These are phyloP conservation scores for Callosobruchus maculatus DNA, from an alignment of 2,888 invertebrate species.

Conservation along the genomic window DNA sequence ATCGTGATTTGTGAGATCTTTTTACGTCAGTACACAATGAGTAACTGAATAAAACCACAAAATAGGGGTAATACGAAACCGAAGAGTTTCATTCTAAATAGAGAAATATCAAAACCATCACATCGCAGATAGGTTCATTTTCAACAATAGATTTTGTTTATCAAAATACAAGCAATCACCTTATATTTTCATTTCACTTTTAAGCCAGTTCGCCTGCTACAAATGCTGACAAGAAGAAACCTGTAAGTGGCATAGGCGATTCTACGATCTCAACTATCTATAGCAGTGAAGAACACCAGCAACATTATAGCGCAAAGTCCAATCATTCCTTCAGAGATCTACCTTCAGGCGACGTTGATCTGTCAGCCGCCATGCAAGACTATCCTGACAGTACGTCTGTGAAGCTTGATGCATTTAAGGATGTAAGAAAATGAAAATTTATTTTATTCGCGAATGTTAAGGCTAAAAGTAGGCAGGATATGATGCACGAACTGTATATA, in stretches of 20 bases:
- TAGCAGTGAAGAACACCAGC: constrained; percentile 10
- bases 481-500: too few relatives aligned
- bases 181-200: not conserved
- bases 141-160: too few relatives aligned
- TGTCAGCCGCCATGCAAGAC: constrained; percentile 7
- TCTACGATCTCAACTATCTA: constrained; percentile 18
- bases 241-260: constrained; percentile 13
- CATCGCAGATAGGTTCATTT: too few relatives aligned
- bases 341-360: constrained; percentile 18
- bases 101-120: too few relatives aligned
- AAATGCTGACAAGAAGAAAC: constrained; percentile 9
- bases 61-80: too few relatives aligned
- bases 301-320: constrained; percentile 4
- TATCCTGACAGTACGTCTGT: constrained; percentile 3
- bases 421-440: not conserved
- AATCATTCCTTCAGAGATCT: constrained; percentile 16
- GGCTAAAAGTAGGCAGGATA: too few relatives aligned
- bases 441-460: too few relatives aligned
- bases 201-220: not conserved
- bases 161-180: too few relatives aligned
- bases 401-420: not conserved
- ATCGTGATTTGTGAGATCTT: too few relatives aligned
- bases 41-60: too few relatives aligned
- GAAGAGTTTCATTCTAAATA: too few relatives aligned
- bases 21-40: too few relatives aligned